Evolutionary conservation across 2,888 invertebrate species (phyloP), one percentile per base, ranked within the genome.

Genomic region (Agrotis exclamationis): DNA sequence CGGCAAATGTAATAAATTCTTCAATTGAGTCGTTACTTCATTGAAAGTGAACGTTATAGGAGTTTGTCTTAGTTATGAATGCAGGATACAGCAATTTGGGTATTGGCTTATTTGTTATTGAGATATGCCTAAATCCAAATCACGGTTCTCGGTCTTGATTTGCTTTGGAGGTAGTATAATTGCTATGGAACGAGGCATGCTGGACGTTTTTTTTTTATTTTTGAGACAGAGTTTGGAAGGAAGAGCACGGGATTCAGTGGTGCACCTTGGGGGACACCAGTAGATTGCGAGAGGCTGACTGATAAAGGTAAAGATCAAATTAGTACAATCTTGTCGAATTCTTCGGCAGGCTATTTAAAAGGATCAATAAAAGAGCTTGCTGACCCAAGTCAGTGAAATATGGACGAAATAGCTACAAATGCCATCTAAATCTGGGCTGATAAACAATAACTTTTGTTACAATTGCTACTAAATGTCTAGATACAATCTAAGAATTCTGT

Each of bases 1-100:
- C 73, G 63, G 82, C 84, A 84, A 85, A 88, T 82, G 84, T 76
- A 81, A 83, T 80, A 83, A 82, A 84, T 86, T 85, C 83, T 84
- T 85, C 76, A 80, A 88, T 86, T 79, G 82, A 86, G 67, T 80
- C 59, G 77, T 79, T 82, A 79, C 63, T 80, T 74, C 64, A 85
- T 85, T 85, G 85, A 85, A 85, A 85, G 85, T 82, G 85, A 85
- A 82, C 62, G 82, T 80, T 82, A 64, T 72, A 45, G 50, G 69
- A 58, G 66, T 62, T 68, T 65, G 77, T 51, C 57, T 74, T 58
- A 74, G 74, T 73, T 76, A 56, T 74, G 58, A 74, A 74, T 63
- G 59, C 67, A 76, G 71, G 70, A 69, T 84, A 78, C 66, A 74
- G 76, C 66, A 66, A 76, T 85, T 82, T 76, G 60, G 53, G 63